Conservation (phyloP, 2,113 vertebrate genomes). For the Lepus americanus region DNA sequence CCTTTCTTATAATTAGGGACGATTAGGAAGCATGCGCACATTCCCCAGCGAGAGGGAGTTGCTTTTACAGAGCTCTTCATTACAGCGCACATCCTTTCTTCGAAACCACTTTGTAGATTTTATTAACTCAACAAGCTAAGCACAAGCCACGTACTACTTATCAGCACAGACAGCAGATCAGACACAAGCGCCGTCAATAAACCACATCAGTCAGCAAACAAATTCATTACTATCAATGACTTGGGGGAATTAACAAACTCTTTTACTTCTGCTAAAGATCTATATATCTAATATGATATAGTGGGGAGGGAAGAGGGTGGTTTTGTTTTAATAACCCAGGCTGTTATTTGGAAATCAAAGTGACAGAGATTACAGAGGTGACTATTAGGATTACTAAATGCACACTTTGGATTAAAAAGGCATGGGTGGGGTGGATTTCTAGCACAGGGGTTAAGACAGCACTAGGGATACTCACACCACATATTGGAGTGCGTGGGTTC, state of each 20-base stretch:
- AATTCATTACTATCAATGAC: conserved; percentile 68
- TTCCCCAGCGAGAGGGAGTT: neutral
- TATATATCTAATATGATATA: conserved; percentile 51
- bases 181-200: conserved; percentile 59
- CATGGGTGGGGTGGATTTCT: no score
- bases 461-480: no score
- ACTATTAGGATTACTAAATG: neutral
- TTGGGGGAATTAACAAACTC: conserved; percentile 61
- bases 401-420: neutral
- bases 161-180: conserved; percentile 38
- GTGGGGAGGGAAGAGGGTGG: neutral
- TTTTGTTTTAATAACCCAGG: neutral
- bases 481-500: no score
- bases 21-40: conserved; percentile 36
- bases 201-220: conserved; percentile 63
- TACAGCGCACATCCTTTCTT: neutral
- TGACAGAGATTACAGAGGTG: conserved; percentile 8
- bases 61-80: conserved; percentile 33
- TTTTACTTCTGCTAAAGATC: conserved; percentile 48
- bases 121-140: conserved; percentile 72
- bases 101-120: conserved; percentile 65
- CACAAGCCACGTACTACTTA: conserved; percentile 34
- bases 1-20: conserved; percentile 11
- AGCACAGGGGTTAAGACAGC: no score
- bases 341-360: conserved; percentile 31